These are phyloP conservation scores for Pecten maximus DNA, from an alignment of 2,888 invertebrate species.

Conservation along the genomic window DNA sequence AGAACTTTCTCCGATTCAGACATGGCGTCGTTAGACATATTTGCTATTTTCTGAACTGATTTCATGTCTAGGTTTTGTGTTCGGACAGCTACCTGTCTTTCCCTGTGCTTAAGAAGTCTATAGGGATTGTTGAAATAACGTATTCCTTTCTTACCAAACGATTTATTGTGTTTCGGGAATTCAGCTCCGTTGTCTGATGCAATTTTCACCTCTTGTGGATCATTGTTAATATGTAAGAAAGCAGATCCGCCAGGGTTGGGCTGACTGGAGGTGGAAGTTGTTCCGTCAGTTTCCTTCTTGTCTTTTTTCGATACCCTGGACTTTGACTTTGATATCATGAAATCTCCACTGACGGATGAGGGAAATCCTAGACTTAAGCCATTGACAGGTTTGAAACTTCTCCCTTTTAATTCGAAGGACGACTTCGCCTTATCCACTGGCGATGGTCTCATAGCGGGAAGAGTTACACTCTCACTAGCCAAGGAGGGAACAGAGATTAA, in stretches of 20 bases:
- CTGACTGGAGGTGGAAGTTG: not conserved
- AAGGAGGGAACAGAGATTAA: constrained; percentile 39
- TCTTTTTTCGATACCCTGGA: not conserved
- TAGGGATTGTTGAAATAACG: constrained; percentile 69
- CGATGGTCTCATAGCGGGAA: constrained; percentile 36
- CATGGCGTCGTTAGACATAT: not conserved
- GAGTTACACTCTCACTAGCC: constrained; percentile 35
- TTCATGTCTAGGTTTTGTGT: constrained; percentile 45
- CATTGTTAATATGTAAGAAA: constrained; percentile 21
- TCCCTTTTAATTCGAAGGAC: constrained; percentile 49
- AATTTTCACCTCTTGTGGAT: not conserved
- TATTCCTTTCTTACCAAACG: constrained; percentile 48
- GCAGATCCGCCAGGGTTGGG: not conserved
- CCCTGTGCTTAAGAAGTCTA: constrained; percentile 64
- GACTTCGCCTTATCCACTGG: constrained; percentile 26
- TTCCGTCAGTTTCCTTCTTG: not conserved
- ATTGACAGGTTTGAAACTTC: constrained; percentile 43
- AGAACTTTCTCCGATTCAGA: not conserved
- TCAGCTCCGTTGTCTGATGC: not conserved
- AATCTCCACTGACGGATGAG: constrained; percentile 24
- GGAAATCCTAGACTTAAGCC: not conserved
- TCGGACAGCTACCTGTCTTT: constrained; percentile 58
- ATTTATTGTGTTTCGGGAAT: constrained; percentile 36
- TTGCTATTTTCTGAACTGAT: constrained; percentile 51
- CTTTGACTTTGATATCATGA: not conserved